These are phyloP conservation scores for Terrapene triunguis DNA, from an alignment of 2,113 vertebrate genomes.

Conservation along the genomic window DNA sequence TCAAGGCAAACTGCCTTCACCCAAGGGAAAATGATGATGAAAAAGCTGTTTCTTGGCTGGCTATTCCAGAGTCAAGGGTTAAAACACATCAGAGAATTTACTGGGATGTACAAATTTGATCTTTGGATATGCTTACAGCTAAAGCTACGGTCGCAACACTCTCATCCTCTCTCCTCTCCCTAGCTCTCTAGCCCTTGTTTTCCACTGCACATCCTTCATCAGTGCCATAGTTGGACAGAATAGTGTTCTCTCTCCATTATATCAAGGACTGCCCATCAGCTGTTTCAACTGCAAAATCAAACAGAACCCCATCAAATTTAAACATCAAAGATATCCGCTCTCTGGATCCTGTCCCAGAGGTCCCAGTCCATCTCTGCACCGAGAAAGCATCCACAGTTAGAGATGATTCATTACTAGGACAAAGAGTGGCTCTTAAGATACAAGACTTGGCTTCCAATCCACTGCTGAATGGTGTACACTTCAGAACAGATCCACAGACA, in stretches of 20 bases:
- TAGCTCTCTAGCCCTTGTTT: neutral
- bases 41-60: neutral
- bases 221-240: neutral
- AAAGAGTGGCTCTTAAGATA: neutral
- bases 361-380: neutral
- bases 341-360: neutral
- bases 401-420: neutral
- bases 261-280: slow-evolving; percentile 16
- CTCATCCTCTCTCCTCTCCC: neutral
- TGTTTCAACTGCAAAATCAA: neutral
- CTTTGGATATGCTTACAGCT: slow-evolving; percentile 31
- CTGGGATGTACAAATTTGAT: neutral
- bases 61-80: slow-evolving; percentile 21
- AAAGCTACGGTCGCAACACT: slow-evolving; percentile 34
- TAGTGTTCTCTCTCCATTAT: neutral
- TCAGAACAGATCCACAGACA: neutral
- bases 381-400: neutral
- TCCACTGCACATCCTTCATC: neutral
- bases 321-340: neutral
- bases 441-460: slow-evolving; percentile 10
- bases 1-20: neutral
- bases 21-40: neutral
- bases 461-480: neutral
- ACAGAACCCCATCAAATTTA: slow-evolving; percentile 15
- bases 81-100: slow-evolving; percentile 3